These are phyloP conservation scores for Bathybates hornii DNA, from an alignment of 2,113 vertebrate species.

Conservation along the genomic window DNA sequence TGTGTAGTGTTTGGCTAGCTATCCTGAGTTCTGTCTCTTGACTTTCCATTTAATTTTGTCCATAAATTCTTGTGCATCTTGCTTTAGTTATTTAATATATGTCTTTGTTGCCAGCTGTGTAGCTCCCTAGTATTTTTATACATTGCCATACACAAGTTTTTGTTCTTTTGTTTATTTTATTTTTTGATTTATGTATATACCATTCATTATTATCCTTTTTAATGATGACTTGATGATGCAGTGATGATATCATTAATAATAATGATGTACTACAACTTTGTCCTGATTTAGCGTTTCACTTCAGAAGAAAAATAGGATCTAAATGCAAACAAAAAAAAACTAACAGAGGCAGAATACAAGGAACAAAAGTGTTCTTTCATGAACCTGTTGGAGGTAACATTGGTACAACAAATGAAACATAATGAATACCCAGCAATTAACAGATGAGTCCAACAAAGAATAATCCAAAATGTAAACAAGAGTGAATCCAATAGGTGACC, in stretches of 20 bases:
- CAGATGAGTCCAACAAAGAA: neutral
- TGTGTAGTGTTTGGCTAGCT: neutral
- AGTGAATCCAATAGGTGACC: neutral
- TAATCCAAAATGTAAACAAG: neutral
- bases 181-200: neutral
- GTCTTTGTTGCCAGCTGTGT: neutral
- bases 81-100: neutral
- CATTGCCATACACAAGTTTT: neutral
- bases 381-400: neutral
- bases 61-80: neutral
- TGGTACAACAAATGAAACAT: neutral
- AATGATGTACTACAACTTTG: neutral
- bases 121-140: neutral
- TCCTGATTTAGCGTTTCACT: neutral
- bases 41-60: neutral
- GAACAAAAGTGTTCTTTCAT: neutral
- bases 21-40: neutral
- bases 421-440: neutral
- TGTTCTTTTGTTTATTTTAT: neutral
- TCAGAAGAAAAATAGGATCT: neutral
- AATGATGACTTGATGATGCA: neutral
- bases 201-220: neutral
- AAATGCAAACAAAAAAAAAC: neutral
- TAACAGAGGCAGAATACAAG: neutral
- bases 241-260: neutral